A percentile compares a stretch with the other conserved stretches of the same genome.
Evolutionary conservation across 2,797 vertebrate species (phyloP).

Genomic region (Sebastes steindachneri): DNA sequence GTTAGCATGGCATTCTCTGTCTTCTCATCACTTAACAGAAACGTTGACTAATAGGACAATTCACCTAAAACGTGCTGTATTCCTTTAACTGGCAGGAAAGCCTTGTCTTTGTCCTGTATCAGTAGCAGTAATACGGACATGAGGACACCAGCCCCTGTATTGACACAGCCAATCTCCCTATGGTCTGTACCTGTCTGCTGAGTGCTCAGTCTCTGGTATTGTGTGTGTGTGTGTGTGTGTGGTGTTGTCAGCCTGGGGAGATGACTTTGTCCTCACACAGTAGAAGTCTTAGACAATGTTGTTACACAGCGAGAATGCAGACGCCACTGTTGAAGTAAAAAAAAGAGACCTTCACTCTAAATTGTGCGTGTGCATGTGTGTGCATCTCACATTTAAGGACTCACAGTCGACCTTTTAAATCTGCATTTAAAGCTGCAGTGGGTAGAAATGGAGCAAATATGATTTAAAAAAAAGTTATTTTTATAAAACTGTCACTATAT

Average conservation of each 20-base stretch:
- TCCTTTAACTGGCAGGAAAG: neutral
- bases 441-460: too few species aligned
- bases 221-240: conserved; percentile 1
- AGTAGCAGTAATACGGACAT: conserved; percentile 11
- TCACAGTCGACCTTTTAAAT: neutral
- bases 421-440: too few species aligned
- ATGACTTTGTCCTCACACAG: neutral
- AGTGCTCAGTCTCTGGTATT: too few species aligned
- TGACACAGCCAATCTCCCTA: conserved; percentile 1
- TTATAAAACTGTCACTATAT: too few species aligned
- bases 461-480: too few species aligned
- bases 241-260: conserved; percentile 17
- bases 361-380: neutral
- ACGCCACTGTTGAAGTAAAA: neutral
- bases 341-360: neutral
- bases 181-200: neutral
- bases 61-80: neutral
- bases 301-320: conserved; percentile 12
- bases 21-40: neutral
- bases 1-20: neutral
- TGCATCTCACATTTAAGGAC: neutral
- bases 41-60: neutral
- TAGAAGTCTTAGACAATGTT: neutral
- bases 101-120: neutral
- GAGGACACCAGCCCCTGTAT: neutral